Percentiles rank a stretch among this genome's conserved stretches.
Conservation (phyloP, 1,140 invertebrate species). For the Delia radicum region DNA sequence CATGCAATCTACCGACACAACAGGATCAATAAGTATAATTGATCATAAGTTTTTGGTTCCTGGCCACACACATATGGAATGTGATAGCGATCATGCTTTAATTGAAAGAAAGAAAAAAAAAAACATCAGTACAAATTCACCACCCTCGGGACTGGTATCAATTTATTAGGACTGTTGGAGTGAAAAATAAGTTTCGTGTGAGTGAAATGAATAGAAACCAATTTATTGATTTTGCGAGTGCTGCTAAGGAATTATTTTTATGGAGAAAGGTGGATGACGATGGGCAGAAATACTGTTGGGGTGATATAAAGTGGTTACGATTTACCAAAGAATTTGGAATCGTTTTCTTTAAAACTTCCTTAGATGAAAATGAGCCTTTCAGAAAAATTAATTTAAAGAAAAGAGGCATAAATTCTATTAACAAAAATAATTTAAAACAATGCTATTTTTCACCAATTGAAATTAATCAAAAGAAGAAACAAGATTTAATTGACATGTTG, state of each 20-base stretch:
- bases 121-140: slow-evolving; percentile 29
- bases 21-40: slow-evolving; percentile 27
- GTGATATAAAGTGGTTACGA: slow-evolving; percentile 21
- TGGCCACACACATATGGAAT: slow-evolving; percentile 48
- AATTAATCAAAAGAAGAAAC: slow-evolving; percentile 23
- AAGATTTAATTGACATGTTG: slow-evolving; percentile 16
- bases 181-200: neutral
- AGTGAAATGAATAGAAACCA: neutral
- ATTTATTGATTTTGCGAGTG: slow-evolving; percentile 14
- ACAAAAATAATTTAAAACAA: slow-evolving; percentile 6
- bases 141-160: slow-evolving; percentile 27
- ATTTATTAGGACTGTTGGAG: slow-evolving; percentile 26
- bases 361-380: slow-evolving; percentile 14
- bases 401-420: slow-evolving; percentile 3
- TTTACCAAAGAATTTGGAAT: slow-evolving; percentile 17
- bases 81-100: slow-evolving; percentile 40
- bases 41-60: slow-evolving; percentile 51
- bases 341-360: neutral
- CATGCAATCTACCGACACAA: slow-evolving; percentile 23
- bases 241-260: slow-evolving; percentile 4
- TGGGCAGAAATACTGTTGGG: slow-evolving; percentile 12
- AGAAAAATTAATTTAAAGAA: slow-evolving; percentile 18
- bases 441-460: neutral
- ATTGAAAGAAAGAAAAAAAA: slow-evolving; percentile 44
- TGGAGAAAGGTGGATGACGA: slow-evolving; percentile 11